These are phyloP conservation scores for Drosophila ustulata DNA, from an alignment of 2,888 invertebrate genomes.

Conservation along the genomic window DNA sequence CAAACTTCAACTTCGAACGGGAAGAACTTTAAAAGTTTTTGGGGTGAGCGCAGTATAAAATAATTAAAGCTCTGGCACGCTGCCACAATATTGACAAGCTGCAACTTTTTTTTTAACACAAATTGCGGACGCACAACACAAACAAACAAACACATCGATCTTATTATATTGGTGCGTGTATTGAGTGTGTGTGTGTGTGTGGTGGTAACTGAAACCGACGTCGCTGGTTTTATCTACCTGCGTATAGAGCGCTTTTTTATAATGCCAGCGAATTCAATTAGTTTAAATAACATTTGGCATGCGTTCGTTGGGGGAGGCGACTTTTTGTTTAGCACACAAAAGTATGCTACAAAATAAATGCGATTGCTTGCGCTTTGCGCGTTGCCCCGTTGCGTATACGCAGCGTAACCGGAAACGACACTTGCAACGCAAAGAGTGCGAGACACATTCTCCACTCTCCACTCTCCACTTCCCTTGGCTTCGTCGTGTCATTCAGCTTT, in stretches of 20 bases:
- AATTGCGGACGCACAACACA: slow-evolving; percentile 39
- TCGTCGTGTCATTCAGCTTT: slow-evolving; percentile 1
- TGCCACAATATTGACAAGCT: slow-evolving; percentile 70
- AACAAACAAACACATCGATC: slow-evolving; percentile 9
- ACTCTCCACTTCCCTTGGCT: not conserved
- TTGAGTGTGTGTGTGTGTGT: slow-evolving; percentile 9
- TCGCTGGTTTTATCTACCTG: not conserved
- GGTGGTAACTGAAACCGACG: slow-evolving; percentile 33
- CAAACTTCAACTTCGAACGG: slow-evolving; percentile 35
- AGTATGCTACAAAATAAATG: slow-evolving; percentile 47
- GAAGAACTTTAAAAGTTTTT: slow-evolving; percentile 58
- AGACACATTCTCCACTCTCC: slow-evolving; percentile 21
- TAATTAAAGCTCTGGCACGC: slow-evolving; percentile 76
- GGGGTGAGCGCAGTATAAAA: slow-evolving; percentile 41
- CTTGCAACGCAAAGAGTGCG: slow-evolving; percentile 54
- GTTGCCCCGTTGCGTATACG: slow-evolving; percentile 60
- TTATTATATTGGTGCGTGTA: slow-evolving; percentile 7
- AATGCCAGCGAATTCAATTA: slow-evolving; percentile 69
- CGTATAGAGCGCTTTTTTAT: slow-evolving; percentile 32
- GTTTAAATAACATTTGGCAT: slow-evolving; percentile 69
- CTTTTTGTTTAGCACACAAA: slow-evolving; percentile 55
- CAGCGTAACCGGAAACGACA: slow-evolving; percentile 67
- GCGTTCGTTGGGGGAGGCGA: slow-evolving; percentile 12
- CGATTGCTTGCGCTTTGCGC: slow-evolving; percentile 10
- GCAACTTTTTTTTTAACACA: slow-evolving; percentile 65